Conservation (phyloP, 2,888 invertebrate species). For the Drosophila borborema region DNA sequence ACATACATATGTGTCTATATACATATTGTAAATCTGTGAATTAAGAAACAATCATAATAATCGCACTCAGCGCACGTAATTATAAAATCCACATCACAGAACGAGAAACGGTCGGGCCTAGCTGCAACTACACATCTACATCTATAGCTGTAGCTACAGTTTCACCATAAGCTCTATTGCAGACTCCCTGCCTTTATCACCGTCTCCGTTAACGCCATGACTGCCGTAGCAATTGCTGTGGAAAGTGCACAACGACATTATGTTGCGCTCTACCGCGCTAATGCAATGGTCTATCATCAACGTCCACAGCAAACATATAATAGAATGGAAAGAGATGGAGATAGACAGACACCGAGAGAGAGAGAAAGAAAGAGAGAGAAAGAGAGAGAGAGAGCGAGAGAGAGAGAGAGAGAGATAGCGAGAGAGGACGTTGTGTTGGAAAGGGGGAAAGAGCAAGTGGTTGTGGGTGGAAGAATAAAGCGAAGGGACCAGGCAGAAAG, state of each 20-base stretch:
- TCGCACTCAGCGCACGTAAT: slow-evolving; percentile 76
- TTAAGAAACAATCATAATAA: slow-evolving; percentile 81
- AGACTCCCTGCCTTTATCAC: slow-evolving; percentile 23
- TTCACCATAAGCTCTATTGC: slow-evolving; percentile 51
- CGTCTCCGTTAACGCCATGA: slow-evolving; percentile 48
- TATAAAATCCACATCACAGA: slow-evolving; percentile 65
- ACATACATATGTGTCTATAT: slow-evolving; percentile 12
- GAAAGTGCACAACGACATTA: slow-evolving; percentile 74
- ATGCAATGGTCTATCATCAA: slow-evolving; percentile 70
- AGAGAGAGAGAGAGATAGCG: background rate
- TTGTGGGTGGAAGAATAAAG: slow-evolving; percentile 12
- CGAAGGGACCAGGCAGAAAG: slow-evolving; percentile 36
- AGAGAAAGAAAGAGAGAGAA: background rate
- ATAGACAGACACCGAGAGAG: background rate
- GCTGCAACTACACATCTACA: slow-evolving; percentile 8
- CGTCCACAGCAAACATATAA: slow-evolving; percentile 59
- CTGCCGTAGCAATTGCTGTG: slow-evolving; percentile 67
- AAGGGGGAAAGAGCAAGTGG: background rate
- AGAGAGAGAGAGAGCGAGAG: background rate
- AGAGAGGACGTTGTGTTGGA: background rate
- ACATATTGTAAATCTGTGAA: slow-evolving; percentile 68
- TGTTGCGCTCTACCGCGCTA: slow-evolving; percentile 74
- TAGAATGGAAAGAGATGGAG: slow-evolving; percentile 18
- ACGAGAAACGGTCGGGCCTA: slow-evolving; percentile 34
- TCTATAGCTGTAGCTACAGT: slow-evolving; percentile 13